These are phyloP conservation scores for Linepithema humile DNA, from an alignment of 1,140 invertebrate species.

Conservation along the genomic window DNA sequence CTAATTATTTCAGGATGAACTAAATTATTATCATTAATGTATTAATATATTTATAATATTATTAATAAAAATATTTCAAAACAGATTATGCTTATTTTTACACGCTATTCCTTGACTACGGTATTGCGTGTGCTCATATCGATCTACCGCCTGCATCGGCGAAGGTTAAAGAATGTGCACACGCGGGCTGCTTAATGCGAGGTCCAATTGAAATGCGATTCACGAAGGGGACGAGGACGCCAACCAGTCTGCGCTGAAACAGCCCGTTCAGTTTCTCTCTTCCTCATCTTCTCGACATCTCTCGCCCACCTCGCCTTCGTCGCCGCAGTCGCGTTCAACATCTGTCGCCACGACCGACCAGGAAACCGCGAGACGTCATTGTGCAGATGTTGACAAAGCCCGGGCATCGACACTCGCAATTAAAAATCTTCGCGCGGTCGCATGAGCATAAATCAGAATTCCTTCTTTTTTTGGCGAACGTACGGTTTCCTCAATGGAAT, in stretches of 20 bases:
- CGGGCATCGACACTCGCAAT: conserved; percentile 34
- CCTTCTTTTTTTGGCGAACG: neutral
- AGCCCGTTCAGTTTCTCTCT: conserved; percentile 46
- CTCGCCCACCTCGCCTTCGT: conserved; percentile 25
- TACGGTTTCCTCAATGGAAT: neutral
- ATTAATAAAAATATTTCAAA: conserved; percentile 1
- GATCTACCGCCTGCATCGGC: conserved; percentile 53
- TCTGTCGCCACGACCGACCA: conserved; percentile 50
- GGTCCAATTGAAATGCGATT: conserved; percentile 71
- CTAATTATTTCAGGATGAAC: too few species aligned
- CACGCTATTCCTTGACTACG: neutral
- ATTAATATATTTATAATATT: neutral
- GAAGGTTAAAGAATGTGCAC: conserved; percentile 71
- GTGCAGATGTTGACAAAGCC: conserved; percentile 39
- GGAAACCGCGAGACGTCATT: conserved; percentile 54
- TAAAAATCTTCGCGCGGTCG: neutral
- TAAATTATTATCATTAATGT: neutral
- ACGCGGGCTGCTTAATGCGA: conserved; percentile 64
- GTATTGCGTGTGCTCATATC: conserved; percentile 55
- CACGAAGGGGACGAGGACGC: conserved; percentile 72
- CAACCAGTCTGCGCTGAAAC: conserved; percentile 74
- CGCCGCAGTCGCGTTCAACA: conserved; percentile 52
- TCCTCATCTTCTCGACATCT: conserved; percentile 27
- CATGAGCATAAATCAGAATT: neutral
- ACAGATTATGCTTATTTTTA: neutral